A percentile compares a stretch with the other conserved stretches of the same genome.
These are phyloP conservation scores for Pangasius larnaudii DNA, from an alignment of 2,797 vertebrate genomes.

Conservation along the genomic window DNA sequence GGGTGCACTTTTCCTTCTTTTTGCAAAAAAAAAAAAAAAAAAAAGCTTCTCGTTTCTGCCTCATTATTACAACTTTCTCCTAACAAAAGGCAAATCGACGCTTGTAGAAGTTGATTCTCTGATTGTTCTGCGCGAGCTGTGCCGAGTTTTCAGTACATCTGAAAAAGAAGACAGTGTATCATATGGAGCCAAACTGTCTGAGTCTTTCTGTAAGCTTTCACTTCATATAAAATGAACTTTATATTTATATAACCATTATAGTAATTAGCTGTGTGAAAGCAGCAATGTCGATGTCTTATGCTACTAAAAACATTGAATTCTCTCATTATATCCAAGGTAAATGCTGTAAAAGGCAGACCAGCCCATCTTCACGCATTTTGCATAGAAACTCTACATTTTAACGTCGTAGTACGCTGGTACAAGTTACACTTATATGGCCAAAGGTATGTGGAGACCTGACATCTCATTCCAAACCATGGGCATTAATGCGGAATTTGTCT, in stretches of 20 bases:
- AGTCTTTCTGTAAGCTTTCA: background rate
- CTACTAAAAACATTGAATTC: background rate
- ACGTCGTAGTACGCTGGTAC: background rate
- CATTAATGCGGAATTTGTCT: no score
- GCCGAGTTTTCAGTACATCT: background rate
- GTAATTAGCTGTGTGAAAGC: background rate
- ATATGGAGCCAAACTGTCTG: background rate
- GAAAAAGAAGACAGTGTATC: background rate
- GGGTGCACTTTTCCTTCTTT: background rate
- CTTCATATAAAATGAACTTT: background rate
- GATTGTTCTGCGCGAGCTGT: background rate
- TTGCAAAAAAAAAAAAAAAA: background rate
- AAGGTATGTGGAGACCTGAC: background rate
- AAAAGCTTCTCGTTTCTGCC: background rate
- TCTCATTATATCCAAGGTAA: background rate
- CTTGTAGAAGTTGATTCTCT: background rate
- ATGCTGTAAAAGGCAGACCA: background rate
- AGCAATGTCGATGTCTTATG: background rate
- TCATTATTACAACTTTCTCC: background rate
- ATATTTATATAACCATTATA: background rate
- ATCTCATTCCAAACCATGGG: background rate
- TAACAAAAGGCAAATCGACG: constrained; percentile 30
- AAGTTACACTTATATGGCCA: background rate
- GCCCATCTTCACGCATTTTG: background rate
- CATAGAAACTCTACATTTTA: background rate